Conservation (phyloP, 2,113 vertebrate genomes). For the Bubo blakistoni region DNA sequence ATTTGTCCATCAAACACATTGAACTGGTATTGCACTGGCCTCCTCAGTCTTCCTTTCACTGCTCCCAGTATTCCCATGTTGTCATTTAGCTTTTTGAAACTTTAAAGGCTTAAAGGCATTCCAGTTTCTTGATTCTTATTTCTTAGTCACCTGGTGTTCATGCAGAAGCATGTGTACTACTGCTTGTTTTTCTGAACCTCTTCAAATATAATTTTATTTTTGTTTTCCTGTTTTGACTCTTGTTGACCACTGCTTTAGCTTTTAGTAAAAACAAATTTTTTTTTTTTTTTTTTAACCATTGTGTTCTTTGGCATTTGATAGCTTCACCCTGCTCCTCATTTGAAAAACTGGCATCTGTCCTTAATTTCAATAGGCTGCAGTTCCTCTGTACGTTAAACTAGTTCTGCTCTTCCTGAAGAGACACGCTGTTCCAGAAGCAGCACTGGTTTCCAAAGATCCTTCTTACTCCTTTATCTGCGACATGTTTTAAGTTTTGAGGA, state of each 20-base stretch:
- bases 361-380: background rate
- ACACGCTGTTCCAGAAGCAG: background rate
- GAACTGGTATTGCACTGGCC: background rate
- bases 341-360: background rate
- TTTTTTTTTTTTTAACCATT: background rate
- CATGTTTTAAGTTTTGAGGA: background rate
- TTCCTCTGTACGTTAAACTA: background rate
- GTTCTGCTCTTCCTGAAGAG: background rate
- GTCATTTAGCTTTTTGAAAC: background rate
- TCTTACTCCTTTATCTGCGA: background rate
- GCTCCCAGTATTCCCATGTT: background rate
- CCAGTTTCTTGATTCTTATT: background rate
- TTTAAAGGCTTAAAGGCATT: background rate
- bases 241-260: background rate
- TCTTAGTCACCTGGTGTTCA: background rate
- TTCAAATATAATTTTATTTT: background rate
- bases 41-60: background rate
- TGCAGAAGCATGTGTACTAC: background rate
- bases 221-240: background rate
- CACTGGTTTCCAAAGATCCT: background rate
- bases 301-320: background rate
- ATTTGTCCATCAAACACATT: background rate
- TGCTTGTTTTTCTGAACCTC: background rate
- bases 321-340: background rate
- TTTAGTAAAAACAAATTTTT: background rate